Evolutionary conservation across 2,797 vertebrate species (phyloP).

Genomic region (Chrosomus eos): DNA sequence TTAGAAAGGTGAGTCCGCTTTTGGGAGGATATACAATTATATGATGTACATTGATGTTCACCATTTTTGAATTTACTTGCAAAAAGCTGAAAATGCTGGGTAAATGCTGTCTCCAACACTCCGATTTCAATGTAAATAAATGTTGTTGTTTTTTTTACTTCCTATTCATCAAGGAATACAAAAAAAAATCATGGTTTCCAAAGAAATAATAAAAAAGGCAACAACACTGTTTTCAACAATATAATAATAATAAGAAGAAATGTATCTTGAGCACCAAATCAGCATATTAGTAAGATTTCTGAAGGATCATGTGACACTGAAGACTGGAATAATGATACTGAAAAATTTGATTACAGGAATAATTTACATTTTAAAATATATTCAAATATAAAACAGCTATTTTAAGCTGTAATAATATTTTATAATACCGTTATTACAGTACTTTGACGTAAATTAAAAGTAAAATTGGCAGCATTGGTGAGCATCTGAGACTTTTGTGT

Average conservation of each 20-base stretch:
- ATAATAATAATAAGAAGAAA: background rate
- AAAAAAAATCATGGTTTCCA: too few species aligned
- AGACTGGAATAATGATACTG: background rate
- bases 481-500: background rate
- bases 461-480: background rate
- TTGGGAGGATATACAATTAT: background rate
- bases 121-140: background rate
- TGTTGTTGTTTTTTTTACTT: too few species aligned
- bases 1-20: background rate
- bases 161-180: too few species aligned
- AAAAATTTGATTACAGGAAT: background rate
- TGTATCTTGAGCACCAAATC: background rate
- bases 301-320: background rate
- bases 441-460: background rate
- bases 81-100: background rate
- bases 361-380: background rate
- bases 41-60: constrained; percentile 7
- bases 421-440: background rate
- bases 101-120: background rate
- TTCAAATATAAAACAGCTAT: background rate
- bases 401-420: background rate
- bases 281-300: background rate
- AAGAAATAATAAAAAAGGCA: background rate
- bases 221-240: background rate
- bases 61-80: background rate